Percentiles rank a stretch among this genome's conserved stretches.
Evolutionary conservation across 1,140 invertebrate species (phyloP).

Genomic region (Aphis craccivora): DNA sequence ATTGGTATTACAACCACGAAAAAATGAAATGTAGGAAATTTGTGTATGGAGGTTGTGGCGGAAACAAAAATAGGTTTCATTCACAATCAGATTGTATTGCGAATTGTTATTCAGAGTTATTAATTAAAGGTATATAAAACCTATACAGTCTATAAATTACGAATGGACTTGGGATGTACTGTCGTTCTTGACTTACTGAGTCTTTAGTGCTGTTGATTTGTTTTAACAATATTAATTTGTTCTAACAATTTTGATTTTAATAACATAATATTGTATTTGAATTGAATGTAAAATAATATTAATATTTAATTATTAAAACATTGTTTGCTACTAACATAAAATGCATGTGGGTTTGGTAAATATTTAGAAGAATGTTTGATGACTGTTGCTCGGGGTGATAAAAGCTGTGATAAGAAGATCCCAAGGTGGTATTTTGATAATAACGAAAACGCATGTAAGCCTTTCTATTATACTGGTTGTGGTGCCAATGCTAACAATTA

Average conservation of each 20-base stretch:
- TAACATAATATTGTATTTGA: background rate
- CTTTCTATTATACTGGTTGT: conserved; percentile 95
- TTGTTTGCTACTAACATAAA: conserved; percentile 42
- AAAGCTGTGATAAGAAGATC: conserved; percentile 77
- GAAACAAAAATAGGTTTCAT: conserved; percentile 75
- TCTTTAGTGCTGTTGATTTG: background rate
- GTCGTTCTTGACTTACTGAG: background rate
- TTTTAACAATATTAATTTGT: background rate
- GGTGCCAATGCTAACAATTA: conserved; percentile 91
- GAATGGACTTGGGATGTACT: background rate
- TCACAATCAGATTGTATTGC: conserved; percentile 69
- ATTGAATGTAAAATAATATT: background rate
- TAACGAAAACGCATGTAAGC: conserved; percentile 85
- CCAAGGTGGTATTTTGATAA: conserved; percentile 88
- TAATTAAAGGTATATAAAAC: background rate
- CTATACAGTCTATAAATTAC: background rate
- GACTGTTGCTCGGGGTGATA: conserved; percentile 74
- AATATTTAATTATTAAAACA: background rate
- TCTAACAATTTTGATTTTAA: background rate
- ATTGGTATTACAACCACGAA: conserved; percentile 71
- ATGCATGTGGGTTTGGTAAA: conserved; percentile 48
- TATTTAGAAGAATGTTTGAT: conserved; percentile 77
- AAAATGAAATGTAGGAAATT: conserved; percentile 69
- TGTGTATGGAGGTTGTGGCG: conserved; percentile 72
- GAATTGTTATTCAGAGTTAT: conserved; percentile 62